These are phyloP conservation scores for Chauna torquata DNA, from an alignment of 2,113 vertebrate genomes.

Conservation along the genomic window DNA sequence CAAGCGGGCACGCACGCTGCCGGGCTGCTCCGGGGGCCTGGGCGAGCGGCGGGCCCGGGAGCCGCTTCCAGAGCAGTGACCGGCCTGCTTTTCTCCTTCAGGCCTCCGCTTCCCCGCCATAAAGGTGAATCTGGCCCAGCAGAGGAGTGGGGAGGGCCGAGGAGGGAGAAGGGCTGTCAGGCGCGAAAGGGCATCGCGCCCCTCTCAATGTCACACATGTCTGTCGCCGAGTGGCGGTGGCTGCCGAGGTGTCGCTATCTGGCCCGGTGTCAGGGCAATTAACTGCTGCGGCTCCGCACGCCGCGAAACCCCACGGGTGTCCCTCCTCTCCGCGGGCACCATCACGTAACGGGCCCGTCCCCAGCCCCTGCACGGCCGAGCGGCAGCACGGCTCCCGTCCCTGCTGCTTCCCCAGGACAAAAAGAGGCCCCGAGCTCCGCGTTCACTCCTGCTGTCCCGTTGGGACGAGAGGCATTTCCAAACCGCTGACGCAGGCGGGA, in stretches of 20 bases:
- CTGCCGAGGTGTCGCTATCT: not conserved
- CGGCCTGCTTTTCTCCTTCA: not conserved
- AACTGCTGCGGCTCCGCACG: not conserved
- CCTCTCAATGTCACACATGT: slow-evolving; percentile 5
- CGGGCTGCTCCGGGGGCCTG: not conserved
- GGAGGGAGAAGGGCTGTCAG: not conserved
- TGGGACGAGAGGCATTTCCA: not conserved
- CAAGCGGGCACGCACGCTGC: slow-evolving; percentile 22
- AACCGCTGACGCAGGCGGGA: not conserved
- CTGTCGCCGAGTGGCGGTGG: not conserved
- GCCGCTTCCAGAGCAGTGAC: not conserved
- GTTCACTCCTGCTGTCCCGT: not conserved
- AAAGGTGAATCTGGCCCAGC: not conserved
- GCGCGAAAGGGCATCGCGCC: not conserved
- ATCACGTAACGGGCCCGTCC: not conserved
- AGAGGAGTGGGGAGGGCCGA: not conserved
- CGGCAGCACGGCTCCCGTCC: accelerated
- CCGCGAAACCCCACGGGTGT: not conserved
- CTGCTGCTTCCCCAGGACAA: not conserved
- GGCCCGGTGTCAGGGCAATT: not conserved
- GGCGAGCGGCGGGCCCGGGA: not conserved
- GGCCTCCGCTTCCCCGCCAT: not conserved
- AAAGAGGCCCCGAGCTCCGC: not conserved
- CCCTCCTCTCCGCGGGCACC: not conserved
- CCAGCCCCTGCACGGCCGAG: not conserved